Evolutionary conservation across 1,140 invertebrate species (phyloP), one percentile per base, ranked within the genome.

Genomic region (Heterodera carotae): DNA sequence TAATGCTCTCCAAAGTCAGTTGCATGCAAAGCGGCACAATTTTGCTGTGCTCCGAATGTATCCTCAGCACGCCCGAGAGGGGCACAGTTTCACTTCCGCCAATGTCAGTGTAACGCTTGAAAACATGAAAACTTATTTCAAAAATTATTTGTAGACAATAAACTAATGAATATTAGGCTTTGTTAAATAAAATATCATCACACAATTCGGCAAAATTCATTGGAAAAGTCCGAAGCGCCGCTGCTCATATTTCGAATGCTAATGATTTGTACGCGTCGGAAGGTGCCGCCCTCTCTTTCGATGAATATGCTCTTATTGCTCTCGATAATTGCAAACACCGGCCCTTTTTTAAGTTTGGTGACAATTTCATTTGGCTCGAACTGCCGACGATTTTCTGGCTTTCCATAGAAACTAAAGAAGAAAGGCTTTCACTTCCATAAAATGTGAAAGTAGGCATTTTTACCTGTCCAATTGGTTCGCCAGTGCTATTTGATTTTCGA

Each of bases 11-110:
- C 25, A 77, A 29, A n/a, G 34, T 60, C 6, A 78, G 7, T 68
- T 78, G 77, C 27, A 78, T 43, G 27, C 77, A 76, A 12, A 78
- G 12, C 18, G 77, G 77, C 12, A 71, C 69, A 31, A 33, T 78
- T 10, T 12, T 53, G 75, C 72, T 75, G 56, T 78, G 77, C 3
- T 34, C 27, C 29, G 76, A 25, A 48, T 78, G 77, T n/a, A 78
- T 78, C 22, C n/a, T 12, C 12, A 78, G 36, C 31, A 78, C 4
- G 33, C 71, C 34, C n/a, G 53, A 27, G 34, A 78, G 75, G 8
- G 77, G 77, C 12, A 78, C 77, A 66, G 79, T 76, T 34, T 78
- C 77, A 59, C 25, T 66, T 0, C 77, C 77, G 7, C 77, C 77
- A 29, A 78, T 31, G 48, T 78, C 77, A 10, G 79, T 36, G 36